Evolutionary conservation across 2,888 invertebrate genomes (phyloP).

Genomic region (Tricholauxania praeusta): DNA sequence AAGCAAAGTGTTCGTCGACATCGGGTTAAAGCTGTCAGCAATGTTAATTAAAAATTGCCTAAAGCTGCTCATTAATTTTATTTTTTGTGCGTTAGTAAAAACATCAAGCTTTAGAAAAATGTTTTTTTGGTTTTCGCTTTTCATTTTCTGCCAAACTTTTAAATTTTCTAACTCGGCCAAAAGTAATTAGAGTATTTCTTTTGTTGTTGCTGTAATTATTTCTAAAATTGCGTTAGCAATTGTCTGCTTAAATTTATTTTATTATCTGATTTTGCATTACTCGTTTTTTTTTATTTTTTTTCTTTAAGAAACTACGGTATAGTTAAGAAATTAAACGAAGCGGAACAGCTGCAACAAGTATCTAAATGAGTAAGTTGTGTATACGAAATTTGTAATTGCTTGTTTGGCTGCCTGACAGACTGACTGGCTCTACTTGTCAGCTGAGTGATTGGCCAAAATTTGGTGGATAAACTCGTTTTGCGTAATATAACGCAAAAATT

Average conservation of each 20-base stretch:
- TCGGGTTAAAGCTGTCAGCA: too few species aligned
- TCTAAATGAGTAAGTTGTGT: neutral
- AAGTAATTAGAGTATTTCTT: slow-evolving; percentile 12
- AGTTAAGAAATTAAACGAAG: slow-evolving; percentile 17
- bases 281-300: slow-evolving; percentile 3
- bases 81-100: neutral
- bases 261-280: neutral
- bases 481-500: slow-evolving; percentile 3
- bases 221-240: slow-evolving; percentile 13
- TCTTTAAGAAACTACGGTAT: neutral
- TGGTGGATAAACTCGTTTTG: slow-evolving; percentile 27
- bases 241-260: slow-evolving; percentile 20
- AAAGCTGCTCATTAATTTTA: slow-evolving; percentile 6
- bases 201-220: slow-evolving; percentile 1
- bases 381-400: too few species aligned
- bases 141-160: too few species aligned
- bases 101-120: neutral
- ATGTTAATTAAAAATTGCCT: slow-evolving; percentile 25
- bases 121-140: neutral
- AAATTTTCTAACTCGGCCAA: slow-evolving; percentile 8
- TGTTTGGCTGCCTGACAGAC: neutral
- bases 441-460: slow-evolving; percentile 16
- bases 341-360: slow-evolving; percentile 19
- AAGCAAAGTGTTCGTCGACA: too few species aligned
- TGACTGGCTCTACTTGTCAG: neutral